phyloP scores from a whole-genome alignment of 2,113 vertebrate species.

The Tachuris rubrigastra region DNA sequence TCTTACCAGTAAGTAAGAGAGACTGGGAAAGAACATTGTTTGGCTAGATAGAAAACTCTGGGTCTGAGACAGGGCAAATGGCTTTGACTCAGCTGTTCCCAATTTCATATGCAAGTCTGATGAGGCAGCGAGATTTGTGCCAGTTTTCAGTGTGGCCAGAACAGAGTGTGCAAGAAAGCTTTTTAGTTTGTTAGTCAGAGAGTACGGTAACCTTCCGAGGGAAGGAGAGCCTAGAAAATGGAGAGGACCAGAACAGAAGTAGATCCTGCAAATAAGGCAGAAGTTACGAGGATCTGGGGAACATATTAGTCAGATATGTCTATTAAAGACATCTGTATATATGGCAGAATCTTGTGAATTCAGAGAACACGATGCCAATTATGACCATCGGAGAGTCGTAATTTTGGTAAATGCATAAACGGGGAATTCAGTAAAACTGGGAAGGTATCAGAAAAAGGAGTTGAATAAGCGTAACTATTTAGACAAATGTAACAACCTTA shows the following conservation, averaged over 20 bases:
- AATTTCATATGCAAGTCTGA: not conserved
- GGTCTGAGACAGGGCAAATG: not conserved
- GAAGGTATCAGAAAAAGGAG: not conserved
- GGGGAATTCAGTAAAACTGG: constrained; percentile 13
- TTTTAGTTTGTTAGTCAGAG: not conserved
- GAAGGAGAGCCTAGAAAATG: constrained; percentile 11
- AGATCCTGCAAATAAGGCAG: constrained; percentile 36
- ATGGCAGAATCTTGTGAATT: constrained; percentile 47
- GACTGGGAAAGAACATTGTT: not conserved
- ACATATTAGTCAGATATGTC: constrained; percentile 48
- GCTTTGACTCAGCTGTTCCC: constrained; percentile 1
- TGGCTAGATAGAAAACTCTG: not conserved
- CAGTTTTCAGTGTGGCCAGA: not conserved
- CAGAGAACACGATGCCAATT: constrained; percentile 24
- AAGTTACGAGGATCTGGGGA: constrained; percentile 29
- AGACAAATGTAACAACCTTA: constrained; percentile 7
- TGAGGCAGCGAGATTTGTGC: not conserved
- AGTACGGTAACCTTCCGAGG: not conserved
- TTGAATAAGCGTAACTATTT: not conserved
- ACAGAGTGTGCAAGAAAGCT: not conserved
- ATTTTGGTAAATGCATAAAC: constrained; percentile 24
- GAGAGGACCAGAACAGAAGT: constrained; percentile 51
- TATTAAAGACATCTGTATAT: constrained; percentile 60
- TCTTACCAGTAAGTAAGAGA: constrained; percentile 3
- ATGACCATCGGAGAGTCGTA: not conserved